Base-by-base conservation (phyloP, 2,888 invertebrate genomes). In the Netelia inedita region DNA sequence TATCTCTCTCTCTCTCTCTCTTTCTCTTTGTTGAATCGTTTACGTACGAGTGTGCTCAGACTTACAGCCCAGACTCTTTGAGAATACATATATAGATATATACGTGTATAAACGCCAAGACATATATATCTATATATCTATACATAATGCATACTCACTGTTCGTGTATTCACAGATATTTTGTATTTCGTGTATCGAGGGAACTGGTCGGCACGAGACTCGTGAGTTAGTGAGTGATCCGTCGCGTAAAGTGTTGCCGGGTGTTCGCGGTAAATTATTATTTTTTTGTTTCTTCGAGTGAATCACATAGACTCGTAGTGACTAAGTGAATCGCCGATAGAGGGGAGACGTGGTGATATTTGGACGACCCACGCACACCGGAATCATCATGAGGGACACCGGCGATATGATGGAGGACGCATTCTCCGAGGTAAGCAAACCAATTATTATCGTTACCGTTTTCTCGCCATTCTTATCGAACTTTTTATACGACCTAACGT, bases 371-470 rank as follows among this genome's bases (percentile, higher is more conserved):
- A 43, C 43, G 35, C 35, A 21, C 19, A 57, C 59, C 61, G 23
- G 23, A 74, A 83, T 69, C 73, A 80, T 87, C 88, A 92, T 92
- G 92, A 91, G 90, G 90, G 91, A 91, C 88, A 91, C 91, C 86
- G 89, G 88, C 89, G 91, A 91, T 88, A 91, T 90, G 89, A 93
- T 91, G 92, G 92, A 92, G 89, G 92, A 92, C 89, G 88, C 90
- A 85, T 88, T 92, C 88, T 90, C 91, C 71, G 92, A 92, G 92
- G 93, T 93, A 92, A 84, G 89, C 86, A 89, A 82, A 19, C 61
- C 41, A 83, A 75, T 78, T 79, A 65, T 68, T 59, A 41, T 61
- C 11, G 53, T 50, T 59, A 14, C 14, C 35, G 23, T 21, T 21
- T 78, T 41, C 11, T 10, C 19, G 10, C 16, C 53, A 66, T 71